Evolutionary conservation across 2,888 invertebrate genomes (phyloP).

Genomic region (Hipparchia semele): DNA sequence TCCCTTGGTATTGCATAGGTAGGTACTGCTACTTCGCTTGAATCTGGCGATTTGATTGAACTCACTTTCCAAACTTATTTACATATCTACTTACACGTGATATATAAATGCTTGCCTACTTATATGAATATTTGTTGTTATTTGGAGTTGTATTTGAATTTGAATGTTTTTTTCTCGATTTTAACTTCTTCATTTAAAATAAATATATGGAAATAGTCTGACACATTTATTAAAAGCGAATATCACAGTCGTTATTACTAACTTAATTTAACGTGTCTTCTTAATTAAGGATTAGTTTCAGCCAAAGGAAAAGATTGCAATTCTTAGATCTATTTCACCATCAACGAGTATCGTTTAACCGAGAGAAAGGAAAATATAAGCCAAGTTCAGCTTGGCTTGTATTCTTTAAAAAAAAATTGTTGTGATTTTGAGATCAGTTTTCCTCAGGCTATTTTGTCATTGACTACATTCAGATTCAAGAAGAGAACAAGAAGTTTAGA

Average conservation of each 20-base stretch:
- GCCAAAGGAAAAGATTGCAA: too few species aligned
- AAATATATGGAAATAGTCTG: too few species aligned
- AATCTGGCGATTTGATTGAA: slow-evolving; percentile 51
- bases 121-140: slow-evolving; percentile 52
- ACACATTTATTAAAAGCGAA: too few species aligned
- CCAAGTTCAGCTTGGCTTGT: too few species aligned
- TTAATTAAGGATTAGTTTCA: too few species aligned
- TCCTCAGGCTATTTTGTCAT: not conserved
- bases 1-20: slow-evolving; percentile 53
- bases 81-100: slow-evolving; percentile 55
- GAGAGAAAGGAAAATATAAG: too few species aligned
- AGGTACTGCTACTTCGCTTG: slow-evolving; percentile 64
- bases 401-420: not conserved
- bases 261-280: too few species aligned
- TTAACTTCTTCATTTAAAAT: not conserved
- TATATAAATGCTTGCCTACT: slow-evolving; percentile 65
- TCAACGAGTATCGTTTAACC: too few species aligned
- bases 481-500: too few species aligned
- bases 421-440: not conserved
- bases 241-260: too few species aligned
- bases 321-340: too few species aligned
- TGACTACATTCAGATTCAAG: not conserved
- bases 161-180: not conserved
- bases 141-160: slow-evolving; percentile 55
- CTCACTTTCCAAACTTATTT: slow-evolving; percentile 47